Percentiles rank a stretch among this genome's conserved stretches.
phyloP scores from a whole-genome alignment of 1,140 invertebrate species.

The Hirudo medicinalis region DNA sequence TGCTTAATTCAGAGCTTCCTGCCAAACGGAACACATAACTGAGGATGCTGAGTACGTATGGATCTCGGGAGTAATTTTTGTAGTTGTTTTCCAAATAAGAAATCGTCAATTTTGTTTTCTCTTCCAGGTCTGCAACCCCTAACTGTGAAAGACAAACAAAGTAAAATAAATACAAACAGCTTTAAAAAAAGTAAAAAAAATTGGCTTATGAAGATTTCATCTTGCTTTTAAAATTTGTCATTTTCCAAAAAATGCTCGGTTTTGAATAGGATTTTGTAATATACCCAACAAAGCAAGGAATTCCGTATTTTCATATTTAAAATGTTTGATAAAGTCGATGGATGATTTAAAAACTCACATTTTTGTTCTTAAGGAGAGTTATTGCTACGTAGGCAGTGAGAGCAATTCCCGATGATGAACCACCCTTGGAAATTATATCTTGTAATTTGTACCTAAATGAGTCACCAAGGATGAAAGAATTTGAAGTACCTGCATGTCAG shows the following conservation, averaged over 20 bases:
- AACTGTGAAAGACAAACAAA: no score
- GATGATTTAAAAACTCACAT: slow-evolving; percentile 29
- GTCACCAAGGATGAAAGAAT: no score
- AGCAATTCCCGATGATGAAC: slow-evolving; percentile 55
- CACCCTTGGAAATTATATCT: slow-evolving; percentile 44
- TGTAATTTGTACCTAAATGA: not conserved
- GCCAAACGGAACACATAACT: slow-evolving; percentile 63
- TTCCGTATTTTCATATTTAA: no score
- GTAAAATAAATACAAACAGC: no score
- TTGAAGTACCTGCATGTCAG: slow-evolving; percentile 52
- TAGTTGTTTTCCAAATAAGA: slow-evolving; percentile 8
- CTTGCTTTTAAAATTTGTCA: no score
- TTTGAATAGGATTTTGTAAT: no score
- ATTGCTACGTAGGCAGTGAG: slow-evolving; percentile 70
- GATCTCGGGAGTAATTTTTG: slow-evolving; percentile 39
- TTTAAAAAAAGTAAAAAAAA: no score
- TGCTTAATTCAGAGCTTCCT: slow-evolving; percentile 52
- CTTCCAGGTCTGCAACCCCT: no score
- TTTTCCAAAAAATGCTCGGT: no score
- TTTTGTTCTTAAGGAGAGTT: slow-evolving; percentile 59
- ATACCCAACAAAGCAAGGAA: no score
- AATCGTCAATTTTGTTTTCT: no score
- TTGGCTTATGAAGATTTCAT: no score
- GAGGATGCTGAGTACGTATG: slow-evolving; percentile 61
- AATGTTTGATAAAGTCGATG: slow-evolving; percentile 35